Percentiles rank a stretch among this genome's conserved stretches.
Conservation (phyloP, 2,113 vertebrate genomes). For the Martes martes region DNA sequence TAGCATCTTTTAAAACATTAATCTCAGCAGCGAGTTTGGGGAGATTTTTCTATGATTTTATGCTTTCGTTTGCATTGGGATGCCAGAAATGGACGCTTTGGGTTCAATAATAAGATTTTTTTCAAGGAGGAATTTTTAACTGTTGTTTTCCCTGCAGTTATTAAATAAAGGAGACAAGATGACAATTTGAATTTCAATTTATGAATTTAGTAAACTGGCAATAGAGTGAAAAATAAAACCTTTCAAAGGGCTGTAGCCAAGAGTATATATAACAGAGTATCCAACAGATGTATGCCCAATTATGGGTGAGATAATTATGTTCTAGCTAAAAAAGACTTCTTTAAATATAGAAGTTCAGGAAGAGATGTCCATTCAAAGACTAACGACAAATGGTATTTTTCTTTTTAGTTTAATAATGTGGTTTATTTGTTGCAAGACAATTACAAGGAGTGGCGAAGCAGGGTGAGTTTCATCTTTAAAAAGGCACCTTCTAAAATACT, state of each 20-base stretch:
- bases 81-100: not conserved
- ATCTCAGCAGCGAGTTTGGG: not conserved
- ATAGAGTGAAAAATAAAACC: not conserved
- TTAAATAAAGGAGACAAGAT: not conserved
- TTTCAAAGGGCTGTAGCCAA: not conserved
- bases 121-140: not conserved
- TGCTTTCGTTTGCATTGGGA: constrained; percentile 36
- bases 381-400: not conserved
- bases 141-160: not conserved
- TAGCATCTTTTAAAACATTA: constrained; percentile 53
- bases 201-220: not conserved
- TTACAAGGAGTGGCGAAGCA: not conserved
- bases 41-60: constrained; percentile 3
- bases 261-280: not conserved
- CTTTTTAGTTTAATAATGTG: not conserved
- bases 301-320: not conserved
- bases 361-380: not conserved
- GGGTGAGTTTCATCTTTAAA: not conserved
- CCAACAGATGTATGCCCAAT: not conserved
- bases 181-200: not conserved
- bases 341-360: not conserved
- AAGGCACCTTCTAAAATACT: not conserved
- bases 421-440: not conserved
- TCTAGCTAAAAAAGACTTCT: not conserved
- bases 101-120: not conserved